A percentile compares a stretch with the other conserved stretches of the same genome.
phyloP scores from a whole-genome alignment of 2,888 invertebrate genomes.

The Thysanoteuthis rhombus region DNA sequence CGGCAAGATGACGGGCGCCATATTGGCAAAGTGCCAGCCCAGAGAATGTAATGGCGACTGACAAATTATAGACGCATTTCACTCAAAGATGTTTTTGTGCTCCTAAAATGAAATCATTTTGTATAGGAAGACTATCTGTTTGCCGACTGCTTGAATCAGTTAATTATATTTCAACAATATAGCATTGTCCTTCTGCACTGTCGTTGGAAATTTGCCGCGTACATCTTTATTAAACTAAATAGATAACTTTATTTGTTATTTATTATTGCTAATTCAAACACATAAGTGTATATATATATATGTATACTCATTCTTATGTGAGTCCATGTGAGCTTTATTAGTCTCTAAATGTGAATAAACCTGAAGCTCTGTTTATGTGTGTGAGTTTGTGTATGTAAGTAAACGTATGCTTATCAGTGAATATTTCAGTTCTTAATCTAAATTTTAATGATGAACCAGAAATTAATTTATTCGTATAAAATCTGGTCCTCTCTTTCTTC shows the following conservation, averaged over 20 bases:
- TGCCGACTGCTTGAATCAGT: not conserved
- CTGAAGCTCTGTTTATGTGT: no score
- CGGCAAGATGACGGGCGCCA: not conserved
- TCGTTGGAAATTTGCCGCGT: not conserved
- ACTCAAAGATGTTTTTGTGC: not conserved
- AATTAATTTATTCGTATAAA: no score
- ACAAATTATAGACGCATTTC: not conserved
- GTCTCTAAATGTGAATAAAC: no score
- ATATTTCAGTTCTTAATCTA: no score
- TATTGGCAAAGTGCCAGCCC: not conserved
- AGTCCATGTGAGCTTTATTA: no score
- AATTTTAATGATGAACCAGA: no score
- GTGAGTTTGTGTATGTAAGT: no score
- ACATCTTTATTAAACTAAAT: constrained; percentile 12
- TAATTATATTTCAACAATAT: not conserved
- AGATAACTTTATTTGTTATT: not conserved
- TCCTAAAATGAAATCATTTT: not conserved
- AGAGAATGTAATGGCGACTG: not conserved
- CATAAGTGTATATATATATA: not conserved
- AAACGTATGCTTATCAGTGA: no score
- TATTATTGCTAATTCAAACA: not conserved
- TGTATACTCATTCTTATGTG: not conserved
- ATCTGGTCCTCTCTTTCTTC: no score
- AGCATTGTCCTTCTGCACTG: not conserved
- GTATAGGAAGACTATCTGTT: not conserved